Evolutionary conservation across 2,113 vertebrate species (phyloP).

Genomic region (Psilopogon haemacephalus): DNA sequence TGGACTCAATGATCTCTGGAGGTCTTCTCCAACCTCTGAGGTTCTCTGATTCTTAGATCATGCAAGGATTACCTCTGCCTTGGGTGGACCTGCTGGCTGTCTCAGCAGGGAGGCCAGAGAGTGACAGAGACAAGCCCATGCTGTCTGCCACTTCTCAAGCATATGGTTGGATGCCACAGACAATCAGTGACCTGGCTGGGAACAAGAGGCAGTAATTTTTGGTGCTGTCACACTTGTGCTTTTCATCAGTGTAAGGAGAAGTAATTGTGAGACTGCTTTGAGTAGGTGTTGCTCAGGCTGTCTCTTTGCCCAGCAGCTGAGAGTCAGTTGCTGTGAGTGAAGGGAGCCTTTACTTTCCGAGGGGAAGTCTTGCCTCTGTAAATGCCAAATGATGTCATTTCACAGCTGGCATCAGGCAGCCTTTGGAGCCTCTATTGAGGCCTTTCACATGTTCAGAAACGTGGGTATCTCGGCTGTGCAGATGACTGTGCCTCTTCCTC

Average conservation of each 20-base stretch:
- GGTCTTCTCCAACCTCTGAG: too few relatives aligned
- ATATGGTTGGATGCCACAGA: not conserved
- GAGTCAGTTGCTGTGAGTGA: not conserved
- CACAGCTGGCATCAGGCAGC: not conserved
- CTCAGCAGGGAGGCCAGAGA: not conserved
- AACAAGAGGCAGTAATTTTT: not conserved
- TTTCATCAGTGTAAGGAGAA: not conserved
- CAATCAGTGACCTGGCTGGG: not conserved
- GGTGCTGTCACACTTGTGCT: not conserved
- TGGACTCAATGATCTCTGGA: too few relatives aligned
- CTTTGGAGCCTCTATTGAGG: not conserved
- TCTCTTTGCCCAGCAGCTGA: not conserved
- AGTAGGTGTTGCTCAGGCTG: not conserved
- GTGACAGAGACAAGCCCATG: fast-evolving
- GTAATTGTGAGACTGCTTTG: not conserved
- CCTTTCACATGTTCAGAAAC: not conserved
- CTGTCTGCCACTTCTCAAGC: not conserved
- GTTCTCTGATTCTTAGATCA: too few relatives aligned
- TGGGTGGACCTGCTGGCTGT: not conserved
- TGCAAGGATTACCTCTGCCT: not conserved
- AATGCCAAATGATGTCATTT: not conserved
- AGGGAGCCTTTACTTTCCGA: not conserved
- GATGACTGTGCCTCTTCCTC: not conserved
- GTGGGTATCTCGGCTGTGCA: fast-evolving
- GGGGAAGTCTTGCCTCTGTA: not conserved